phyloP scores from a whole-genome alignment of 2,888 invertebrate species.

The Netelia melanura region DNA sequence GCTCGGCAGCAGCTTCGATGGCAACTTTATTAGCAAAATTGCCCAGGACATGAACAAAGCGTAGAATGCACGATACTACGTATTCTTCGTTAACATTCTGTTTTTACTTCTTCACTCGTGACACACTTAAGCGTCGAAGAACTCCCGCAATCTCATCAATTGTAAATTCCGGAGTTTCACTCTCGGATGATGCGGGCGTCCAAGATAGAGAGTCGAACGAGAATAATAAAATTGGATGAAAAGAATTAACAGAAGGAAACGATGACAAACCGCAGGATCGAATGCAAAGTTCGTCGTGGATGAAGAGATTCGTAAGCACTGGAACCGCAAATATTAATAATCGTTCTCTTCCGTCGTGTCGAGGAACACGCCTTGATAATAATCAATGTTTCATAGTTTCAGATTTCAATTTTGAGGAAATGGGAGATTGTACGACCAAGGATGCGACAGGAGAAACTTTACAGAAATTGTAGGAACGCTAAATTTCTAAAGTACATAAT shows the following conservation, averaged over 20 bases:
- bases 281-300: conserved; percentile 3
- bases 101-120: conserved; percentile 32
- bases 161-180: conserved; percentile 59
- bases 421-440: conserved; percentile 4
- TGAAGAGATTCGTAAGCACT: conserved; percentile 45
- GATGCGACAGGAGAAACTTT: conserved; percentile 58
- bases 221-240: conserved; percentile 12
- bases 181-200: conserved; percentile 61
- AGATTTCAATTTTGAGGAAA: neutral
- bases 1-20: conserved; percentile 15
- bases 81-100: conserved; percentile 18
- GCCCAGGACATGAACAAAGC: conserved; percentile 8
- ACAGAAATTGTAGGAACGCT: neutral
- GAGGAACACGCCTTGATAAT: conserved; percentile 54
- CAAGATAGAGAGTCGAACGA: conserved; percentile 3
- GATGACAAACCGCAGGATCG: neutral
- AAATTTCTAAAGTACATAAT: neutral
- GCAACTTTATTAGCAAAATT: conserved; percentile 46
- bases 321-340: conserved; percentile 59
- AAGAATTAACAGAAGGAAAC: neutral
- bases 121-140: conserved; percentile 51
- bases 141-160: conserved; percentile 46
- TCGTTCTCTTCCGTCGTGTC: conserved; percentile 54
- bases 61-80: conserved; percentile 13
- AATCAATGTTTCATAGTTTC: conserved; percentile 1